phyloP scores from a whole-genome alignment of 1,140 invertebrate species.

The Watersipora subatra region DNA sequence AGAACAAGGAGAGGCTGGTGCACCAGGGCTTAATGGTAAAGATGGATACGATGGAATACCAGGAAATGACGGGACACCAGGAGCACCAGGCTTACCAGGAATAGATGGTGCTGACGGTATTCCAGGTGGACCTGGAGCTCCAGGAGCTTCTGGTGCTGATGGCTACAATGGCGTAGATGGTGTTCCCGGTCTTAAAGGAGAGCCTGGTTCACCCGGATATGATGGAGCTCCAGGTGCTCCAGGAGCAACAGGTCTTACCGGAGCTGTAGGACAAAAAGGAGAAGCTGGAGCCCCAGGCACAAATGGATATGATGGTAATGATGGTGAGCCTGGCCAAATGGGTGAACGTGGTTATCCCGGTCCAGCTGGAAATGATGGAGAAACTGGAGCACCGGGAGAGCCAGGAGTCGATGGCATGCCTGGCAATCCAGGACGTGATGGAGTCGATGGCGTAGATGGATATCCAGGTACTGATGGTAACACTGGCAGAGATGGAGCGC shows the following conservation, averaged over 20 bases:
- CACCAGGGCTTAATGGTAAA: not conserved
- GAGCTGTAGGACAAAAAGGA: not conserved
- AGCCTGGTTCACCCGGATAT: not conserved
- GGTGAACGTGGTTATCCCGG: constrained; percentile 1
- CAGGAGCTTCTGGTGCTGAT: not conserved
- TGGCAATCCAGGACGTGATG: not conserved
- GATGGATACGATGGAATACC: not conserved
- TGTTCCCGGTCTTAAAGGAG: not conserved
- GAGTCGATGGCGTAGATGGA: not conserved
- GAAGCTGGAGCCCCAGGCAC: constrained; percentile 5
- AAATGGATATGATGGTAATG: not conserved
- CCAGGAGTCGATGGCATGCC: too few relatives aligned
- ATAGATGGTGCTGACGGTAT: not conserved
- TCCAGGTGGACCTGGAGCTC: not conserved
- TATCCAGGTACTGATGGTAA: constrained; percentile 1
- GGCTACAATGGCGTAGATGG: not conserved
- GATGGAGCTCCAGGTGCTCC: not conserved
- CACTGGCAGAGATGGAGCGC: not conserved
- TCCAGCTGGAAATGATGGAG: not conserved
- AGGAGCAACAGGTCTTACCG: not conserved
- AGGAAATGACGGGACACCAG: not conserved
- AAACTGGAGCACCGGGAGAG: not conserved
- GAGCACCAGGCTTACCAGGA: not conserved
- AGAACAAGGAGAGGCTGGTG: not conserved
- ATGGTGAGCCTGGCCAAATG: not conserved